A percentile compares a stretch with the other conserved stretches of the same genome.
Conservation (phyloP, 2,888 invertebrate species). For the Eupithecia tripunctaria region DNA sequence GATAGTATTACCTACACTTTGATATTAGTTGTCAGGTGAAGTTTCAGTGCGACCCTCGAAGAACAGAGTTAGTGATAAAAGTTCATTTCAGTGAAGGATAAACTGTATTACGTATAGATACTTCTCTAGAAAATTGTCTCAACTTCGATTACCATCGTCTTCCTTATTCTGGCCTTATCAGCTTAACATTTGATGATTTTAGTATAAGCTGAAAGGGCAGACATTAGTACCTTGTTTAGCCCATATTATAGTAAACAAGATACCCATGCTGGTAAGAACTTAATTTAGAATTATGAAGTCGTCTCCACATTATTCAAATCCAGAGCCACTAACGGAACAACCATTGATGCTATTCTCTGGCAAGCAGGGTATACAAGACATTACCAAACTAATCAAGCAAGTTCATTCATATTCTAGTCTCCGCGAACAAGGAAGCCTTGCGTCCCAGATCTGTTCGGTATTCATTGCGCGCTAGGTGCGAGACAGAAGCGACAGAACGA, state of each 20-base stretch:
- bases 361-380: not conserved
- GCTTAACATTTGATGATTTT: not conserved
- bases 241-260: too few relatives aligned
- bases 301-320: not conserved
- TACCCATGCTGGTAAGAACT: not conserved
- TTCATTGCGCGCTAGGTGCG: conserved; percentile 45
- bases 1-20: not conserved
- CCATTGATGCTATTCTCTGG: not conserved
- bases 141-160: not conserved
- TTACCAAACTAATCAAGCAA: conserved; percentile 16
- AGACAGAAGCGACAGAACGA: conserved; percentile 34
- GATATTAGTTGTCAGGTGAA: not conserved
- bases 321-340: not conserved
- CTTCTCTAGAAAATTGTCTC: not conserved
- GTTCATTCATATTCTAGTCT: conserved; percentile 3
- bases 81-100: not conserved
- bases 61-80: not conserved
- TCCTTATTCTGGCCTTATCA: not conserved
- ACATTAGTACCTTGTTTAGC: too few relatives aligned
- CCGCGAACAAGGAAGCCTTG: conserved; percentile 17
- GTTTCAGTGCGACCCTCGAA: not conserved
- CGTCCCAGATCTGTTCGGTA: conserved; percentile 43
- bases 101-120: not conserved
- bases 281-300: not conserved
- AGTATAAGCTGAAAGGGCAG: too few relatives aligned